phyloP scores from a whole-genome alignment of 92 coral and sea anemone species.

The Epizoanthus illoricatus region DNA sequence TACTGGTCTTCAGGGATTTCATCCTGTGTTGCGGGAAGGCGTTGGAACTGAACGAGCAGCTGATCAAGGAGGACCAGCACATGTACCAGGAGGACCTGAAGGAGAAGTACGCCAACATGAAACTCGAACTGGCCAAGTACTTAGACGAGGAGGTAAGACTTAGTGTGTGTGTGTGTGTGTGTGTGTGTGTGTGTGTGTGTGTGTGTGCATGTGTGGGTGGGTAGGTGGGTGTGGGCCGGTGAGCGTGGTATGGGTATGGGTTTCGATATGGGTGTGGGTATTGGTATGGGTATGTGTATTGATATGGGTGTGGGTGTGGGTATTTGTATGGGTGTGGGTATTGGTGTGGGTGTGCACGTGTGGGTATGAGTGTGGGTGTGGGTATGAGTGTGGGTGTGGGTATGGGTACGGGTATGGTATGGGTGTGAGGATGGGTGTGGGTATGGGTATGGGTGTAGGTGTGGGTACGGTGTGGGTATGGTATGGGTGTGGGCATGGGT shows the following conservation, averaged over 20 bases:
- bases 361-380: no score
- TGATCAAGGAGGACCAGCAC: constrained; percentile 87
- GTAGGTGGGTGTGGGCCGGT: background rate
- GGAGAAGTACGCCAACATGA: constrained; percentile 79
- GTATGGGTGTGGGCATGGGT: no score
- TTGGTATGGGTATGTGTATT: no score
- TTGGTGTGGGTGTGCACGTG: background rate
- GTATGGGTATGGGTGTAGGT: no score
- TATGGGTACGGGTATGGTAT: no score
- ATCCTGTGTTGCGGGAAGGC: constrained; percentile 87
- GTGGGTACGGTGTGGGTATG: no score
- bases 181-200: background rate
- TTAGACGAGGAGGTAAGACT: constrained; percentile 79
- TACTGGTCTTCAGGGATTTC: constrained; percentile 68
- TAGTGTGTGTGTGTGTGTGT: background rate
- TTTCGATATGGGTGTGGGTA: no score
- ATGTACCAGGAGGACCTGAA: constrained; percentile 95
- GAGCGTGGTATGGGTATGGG: no score
- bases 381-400: no score
- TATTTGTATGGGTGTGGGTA: background rate
- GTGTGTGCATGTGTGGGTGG: background rate
- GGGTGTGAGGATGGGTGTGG: no score
- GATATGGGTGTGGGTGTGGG: background rate
- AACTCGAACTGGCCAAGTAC: constrained; percentile 72
- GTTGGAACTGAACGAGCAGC: constrained; percentile 83